Evolutionary conservation across 2,113 vertebrate genomes (phyloP), one percentile per base, ranked within the genome.

Genomic region (Crotalus tigris): DNA sequence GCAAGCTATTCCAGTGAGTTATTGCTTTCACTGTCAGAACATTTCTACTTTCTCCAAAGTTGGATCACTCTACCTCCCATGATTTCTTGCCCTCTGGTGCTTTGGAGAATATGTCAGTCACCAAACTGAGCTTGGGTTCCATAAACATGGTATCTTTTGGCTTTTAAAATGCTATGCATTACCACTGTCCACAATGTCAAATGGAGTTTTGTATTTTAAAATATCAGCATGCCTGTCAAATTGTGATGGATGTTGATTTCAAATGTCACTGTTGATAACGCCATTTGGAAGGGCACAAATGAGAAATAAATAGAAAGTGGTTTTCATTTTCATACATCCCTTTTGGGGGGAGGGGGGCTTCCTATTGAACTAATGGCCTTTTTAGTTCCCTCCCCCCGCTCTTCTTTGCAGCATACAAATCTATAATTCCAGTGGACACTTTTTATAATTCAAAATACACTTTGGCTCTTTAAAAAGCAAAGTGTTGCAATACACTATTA

Each of bases 391-490:
- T 8, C 24, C 19, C 24, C 33, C 1, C n/a, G 61, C 29, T 89
- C 26, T 81, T 89, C 39, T 46, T 88, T 92, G 23, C 33, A 29
- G 46, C 19, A 53, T 55, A 44, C 24, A 87, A 9, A 87, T 54
- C 57, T 90, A 6, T 49, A 85, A 85, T 92, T 85, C 61, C 87
- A 85, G 4, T 90, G 88, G 49, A 44, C 12, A 39, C 55, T 57
- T 46, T 44, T n/a, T 89, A 61, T 39, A 87, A 86, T 61, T 93
- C 93, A 93, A 95, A 93, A 29, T 44, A 85, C 11, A 86, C 49
- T 57, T 33, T 4, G 59, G 75, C 19, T 69, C 44, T 55, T 90
- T 69, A 64, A 92, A 94, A 9, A 51, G 88, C 17, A 55, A 89
- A 93, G 69, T 49, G 4, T 49, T 90, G 87, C 49, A 92, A 64